Evolutionary conservation across 2,797 vertebrate species (phyloP), one percentile per base, ranked within the genome.

Genomic region (Acridotheres tristis): DNA sequence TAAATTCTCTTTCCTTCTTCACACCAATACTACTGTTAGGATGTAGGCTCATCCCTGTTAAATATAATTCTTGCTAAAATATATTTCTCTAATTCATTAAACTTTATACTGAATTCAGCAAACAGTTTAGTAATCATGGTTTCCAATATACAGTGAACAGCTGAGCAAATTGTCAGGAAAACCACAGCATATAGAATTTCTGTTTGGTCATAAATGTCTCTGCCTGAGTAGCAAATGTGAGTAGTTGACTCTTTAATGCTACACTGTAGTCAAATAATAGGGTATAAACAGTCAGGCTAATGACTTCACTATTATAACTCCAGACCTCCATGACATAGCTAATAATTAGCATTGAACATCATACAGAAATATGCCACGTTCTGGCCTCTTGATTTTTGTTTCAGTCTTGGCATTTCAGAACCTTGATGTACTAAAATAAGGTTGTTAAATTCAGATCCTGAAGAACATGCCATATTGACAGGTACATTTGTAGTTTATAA

Each of bases 331-430:
- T 3, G 10, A 90, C 65, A 50, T 65, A 97, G 91, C 63, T 96
- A 96, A 96, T 95, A 96, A 98, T 98, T 97, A 97, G 86, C 77
- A 91, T 10, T 95, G 93, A 97, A 96, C 96, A 93, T 96, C 97
- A 96, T 92, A 94, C n/a, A 96, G 95, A 97, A 97, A 94, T 96
- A 95, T 88, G 94, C 74, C 83, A n/a, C 71, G 74, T 67, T 92
- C 74, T 89, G 73, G 80, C 79, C 93, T 97, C 93, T 89, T 90
- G 74, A 90, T 93, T 97, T 94, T 94, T 94, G 69, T 90, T 96
- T 96, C 84, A 83, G 85, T 95, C 57, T 84, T 95, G 89, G 92
- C 96, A 95, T 97, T 97, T 97, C 93, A 89, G 92, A 94, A 85
- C 73, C 40, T 32, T 20, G 42, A 74, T 58, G 68, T 55, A 72